Conservation (phyloP, 2,888 invertebrate species). For the Platycnemis pennipes region DNA sequence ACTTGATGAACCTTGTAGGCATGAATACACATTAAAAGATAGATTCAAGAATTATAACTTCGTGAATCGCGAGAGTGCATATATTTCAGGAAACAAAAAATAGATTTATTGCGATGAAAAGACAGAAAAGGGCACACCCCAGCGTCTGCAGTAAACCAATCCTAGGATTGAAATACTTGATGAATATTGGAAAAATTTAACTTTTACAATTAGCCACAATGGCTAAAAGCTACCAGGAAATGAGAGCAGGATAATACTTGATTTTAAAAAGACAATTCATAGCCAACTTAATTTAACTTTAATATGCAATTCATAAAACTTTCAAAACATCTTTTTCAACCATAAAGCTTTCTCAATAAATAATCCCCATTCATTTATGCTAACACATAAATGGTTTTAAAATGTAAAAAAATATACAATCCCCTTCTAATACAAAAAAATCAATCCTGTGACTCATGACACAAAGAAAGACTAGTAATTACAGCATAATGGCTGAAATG, state of each 20-base stretch:
- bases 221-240: neutral
- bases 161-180: neutral
- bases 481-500: neutral
- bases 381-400: neutral
- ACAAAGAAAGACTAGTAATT: neutral
- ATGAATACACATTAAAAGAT: too few species aligned
- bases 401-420: neutral
- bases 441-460: neutral
- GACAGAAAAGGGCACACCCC: too few species aligned
- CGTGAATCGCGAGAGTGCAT: too few species aligned
- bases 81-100: too few species aligned
- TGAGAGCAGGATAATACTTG: neutral
- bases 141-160: too few species aligned
- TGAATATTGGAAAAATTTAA: neutral
- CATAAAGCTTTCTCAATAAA: neutral
- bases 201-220: neutral
- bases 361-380: neutral
- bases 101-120: too few species aligned
- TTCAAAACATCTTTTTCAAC: neutral
- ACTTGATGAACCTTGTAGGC: too few species aligned
- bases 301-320: neutral
- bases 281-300: neutral
- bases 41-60: too few species aligned
- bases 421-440: neutral
- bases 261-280: neutral